Base-by-base conservation (phyloP, 2,797 vertebrate genomes). In the Microchirus variegatus region DNA sequence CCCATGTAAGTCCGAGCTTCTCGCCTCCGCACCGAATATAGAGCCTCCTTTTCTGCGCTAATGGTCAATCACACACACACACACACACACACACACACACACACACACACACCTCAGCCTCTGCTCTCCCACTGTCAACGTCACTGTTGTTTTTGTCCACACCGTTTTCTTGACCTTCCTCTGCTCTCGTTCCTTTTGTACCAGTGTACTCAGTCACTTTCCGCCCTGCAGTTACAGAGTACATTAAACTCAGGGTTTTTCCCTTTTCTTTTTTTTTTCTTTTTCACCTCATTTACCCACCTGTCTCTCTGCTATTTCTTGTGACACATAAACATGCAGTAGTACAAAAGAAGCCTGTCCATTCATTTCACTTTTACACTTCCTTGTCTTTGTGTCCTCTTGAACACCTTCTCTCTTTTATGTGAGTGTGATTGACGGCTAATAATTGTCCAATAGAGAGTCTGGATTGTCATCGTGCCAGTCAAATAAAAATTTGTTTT, bases 31-130 rank as follows among this genome's bases (percentile, higher is more conserved):
- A 44, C 54, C 43, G 66, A 60, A 36, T 40, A 31, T 40, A 31
- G 19, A 56, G 65, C 22, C 53, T 70, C 55, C n/a, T 48, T 48
- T 43, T 75, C 53, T 26, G 40, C 62, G 26, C 61, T 75, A 67
- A 63, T 53, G 60, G 59, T 22, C 22, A 22, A 22, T 58, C 22
- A 10, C 56, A 67, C 63, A 67, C 46, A 50, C 48, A 44, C 38
- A 67, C 46, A 50, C 48, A 44, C 38, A 67, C 46, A 50, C 48
- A 44, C 38, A 67, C 46, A 50, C 48, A 44, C 38, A n/a, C n/a
- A n/a, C 22, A 10, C 56, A 67, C 63, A 67, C 46, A 50, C 48
- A 44, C 38, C 38, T 35, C 46, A 5, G 31, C 49, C 41, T 45
- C 37, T 31, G 26, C 58, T 48, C 35, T 44, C 44, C 54, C 52